A percentile compares a stretch with the other conserved stretches of the same genome.
Evolutionary conservation across 2,113 vertebrate genomes (phyloP).

Genomic region (Gavia stellata): DNA sequence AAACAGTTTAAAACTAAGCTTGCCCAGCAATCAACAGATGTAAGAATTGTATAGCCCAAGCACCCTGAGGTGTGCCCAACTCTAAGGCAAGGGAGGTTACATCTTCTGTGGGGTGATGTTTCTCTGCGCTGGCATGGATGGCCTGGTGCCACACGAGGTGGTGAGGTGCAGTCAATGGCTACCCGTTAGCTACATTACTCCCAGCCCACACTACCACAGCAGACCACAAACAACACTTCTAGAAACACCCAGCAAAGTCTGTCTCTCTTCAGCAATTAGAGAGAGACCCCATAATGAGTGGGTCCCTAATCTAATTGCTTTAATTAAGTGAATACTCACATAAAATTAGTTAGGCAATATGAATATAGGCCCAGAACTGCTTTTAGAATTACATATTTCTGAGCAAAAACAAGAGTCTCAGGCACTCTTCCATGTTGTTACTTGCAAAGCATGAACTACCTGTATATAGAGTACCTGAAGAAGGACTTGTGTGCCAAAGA

Average conservation of each 20-base stretch:
- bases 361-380: background rate
- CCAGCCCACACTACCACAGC: background rate
- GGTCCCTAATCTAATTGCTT: background rate
- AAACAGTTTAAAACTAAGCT: background rate
- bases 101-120: background rate
- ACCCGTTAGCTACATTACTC: background rate
- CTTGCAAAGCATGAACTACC: background rate
- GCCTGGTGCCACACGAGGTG: fast-evolving
- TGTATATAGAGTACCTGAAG: background rate
- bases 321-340: background rate
- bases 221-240: background rate
- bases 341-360: background rate
- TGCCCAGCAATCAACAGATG: background rate
- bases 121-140: background rate
- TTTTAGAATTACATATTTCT: background rate
- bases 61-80: background rate
- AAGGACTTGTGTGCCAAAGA: background rate
- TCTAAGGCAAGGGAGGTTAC: background rate
- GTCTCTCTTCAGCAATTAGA: background rate
- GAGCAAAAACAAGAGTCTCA: background rate
- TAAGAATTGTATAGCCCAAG: background rate
- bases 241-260: background rate
- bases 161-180: background rate
- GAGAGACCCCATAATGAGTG: background rate
- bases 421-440: background rate